Conservation (phyloP, 2,113 vertebrate genomes). For the Strigops habroptila region DNA sequence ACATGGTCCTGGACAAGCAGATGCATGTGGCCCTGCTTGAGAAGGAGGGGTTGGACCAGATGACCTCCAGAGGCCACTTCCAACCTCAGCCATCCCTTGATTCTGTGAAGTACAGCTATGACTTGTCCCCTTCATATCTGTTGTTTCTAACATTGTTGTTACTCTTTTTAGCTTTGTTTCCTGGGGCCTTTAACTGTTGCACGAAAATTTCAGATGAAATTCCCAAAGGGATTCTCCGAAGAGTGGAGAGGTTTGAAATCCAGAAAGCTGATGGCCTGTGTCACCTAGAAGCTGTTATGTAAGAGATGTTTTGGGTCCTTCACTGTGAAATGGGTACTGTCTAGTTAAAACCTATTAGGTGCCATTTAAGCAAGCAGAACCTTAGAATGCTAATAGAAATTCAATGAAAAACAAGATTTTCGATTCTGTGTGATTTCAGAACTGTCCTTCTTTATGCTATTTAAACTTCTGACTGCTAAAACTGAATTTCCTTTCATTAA, state of each 20-base stretch:
- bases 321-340: not conserved
- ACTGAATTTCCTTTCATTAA: not conserved
- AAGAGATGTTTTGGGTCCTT: slow-evolving; percentile 43
- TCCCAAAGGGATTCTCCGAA: slow-evolving; percentile 61
- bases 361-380: not conserved
- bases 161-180: slow-evolving; percentile 70
- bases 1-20: not conserved
- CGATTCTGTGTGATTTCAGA: not conserved
- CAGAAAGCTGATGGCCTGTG: slow-evolving; percentile 69
- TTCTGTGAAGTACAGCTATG: not conserved
- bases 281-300: slow-evolving; percentile 74
- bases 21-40: not conserved
- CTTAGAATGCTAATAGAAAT: not conserved
- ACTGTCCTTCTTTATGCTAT: not conserved
- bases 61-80: not conserved
- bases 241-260: slow-evolving; percentile 59
- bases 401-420: not conserved
- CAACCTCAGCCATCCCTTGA: not conserved
- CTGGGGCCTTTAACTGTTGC: slow-evolving; percentile 70
- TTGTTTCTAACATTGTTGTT: slow-evolving; percentile 4
- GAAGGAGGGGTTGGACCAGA: not conserved
- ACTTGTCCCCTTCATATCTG: not conserved
- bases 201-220: slow-evolving; percentile 56
- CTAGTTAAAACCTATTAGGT: not conserved
- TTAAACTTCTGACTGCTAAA: not conserved